Conservation (phyloP, 2,113 vertebrate species). For the Macaca mulatta region DNA sequence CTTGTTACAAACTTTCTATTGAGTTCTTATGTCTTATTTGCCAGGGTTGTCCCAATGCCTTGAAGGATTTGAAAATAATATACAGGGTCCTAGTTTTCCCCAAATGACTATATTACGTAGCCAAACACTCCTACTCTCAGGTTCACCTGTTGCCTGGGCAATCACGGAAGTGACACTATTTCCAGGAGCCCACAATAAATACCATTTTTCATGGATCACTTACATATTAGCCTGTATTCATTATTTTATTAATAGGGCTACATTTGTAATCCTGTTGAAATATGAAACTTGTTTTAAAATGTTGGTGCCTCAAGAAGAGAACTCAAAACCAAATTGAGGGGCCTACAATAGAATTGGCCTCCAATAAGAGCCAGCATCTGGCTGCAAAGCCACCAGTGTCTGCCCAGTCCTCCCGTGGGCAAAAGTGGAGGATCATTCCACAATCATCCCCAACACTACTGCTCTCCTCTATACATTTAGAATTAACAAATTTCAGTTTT, state of each 20-base stretch:
- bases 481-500: neutral
- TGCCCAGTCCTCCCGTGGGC: neutral
- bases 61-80: neutral
- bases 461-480: neutral
- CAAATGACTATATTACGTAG: neutral
- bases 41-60: neutral
- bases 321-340: neutral
- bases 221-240: neutral
- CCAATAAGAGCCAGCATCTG: neutral
- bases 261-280: neutral
- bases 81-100: neutral
- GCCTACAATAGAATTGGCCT: fast-evolving
- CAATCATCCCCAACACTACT: neutral
- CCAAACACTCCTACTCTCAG: too few species aligned
- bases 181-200: neutral
- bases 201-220: neutral
- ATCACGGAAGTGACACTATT: neutral
- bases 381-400: neutral
- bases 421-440: neutral
- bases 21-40: neutral
- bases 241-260: neutral
- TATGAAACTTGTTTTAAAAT: neutral
- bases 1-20: neutral
- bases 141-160: too few species aligned
- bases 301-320: neutral